Percentiles rank a stretch among this genome's conserved stretches.
Evolutionary conservation across 2,888 invertebrate genomes (phyloP).

Genomic region (Drosophila lacicola): DNA sequence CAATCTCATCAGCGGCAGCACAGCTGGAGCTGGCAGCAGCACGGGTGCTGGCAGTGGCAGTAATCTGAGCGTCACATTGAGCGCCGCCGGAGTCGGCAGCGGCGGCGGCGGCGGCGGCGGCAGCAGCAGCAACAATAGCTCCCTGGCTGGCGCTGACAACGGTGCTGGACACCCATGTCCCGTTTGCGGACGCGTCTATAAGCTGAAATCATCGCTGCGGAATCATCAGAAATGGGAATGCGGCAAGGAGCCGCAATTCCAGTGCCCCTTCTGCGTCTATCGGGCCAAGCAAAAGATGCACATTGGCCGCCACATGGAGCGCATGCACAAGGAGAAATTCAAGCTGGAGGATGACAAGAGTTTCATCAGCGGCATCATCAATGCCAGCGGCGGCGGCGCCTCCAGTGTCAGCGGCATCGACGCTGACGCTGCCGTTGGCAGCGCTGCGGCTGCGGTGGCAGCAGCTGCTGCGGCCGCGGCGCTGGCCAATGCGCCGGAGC

Average conservation of each 20-base stretch:
- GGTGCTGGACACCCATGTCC: conserved; percentile 90
- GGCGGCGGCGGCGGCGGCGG: conserved; percentile 24
- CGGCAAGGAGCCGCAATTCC: conserved; percentile 93
- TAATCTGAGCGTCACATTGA: conserved; percentile 19
- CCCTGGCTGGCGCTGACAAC: conserved; percentile 68
- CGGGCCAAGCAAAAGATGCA: conserved; percentile 94
- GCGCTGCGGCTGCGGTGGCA: conserved; percentile 52
- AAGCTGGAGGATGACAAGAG: conserved; percentile 84
- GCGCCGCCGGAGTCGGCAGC: conserved; percentile 28
- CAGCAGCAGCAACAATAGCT: conserved; percentile 43
- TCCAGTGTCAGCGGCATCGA: conserved; percentile 36
- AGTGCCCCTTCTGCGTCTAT: conserved; percentile 93
- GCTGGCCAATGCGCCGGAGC: conserved; percentile 70
- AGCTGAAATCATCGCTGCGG: conserved; percentile 93
- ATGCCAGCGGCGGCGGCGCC: conserved; percentile 52
- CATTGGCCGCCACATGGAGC: conserved; percentile 92
- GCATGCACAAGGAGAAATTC: conserved; percentile 91
- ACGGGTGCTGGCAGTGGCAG: conserved; percentile 55
- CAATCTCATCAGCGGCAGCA: conserved; percentile 82
- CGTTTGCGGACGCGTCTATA: conserved; percentile 93
- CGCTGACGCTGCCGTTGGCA: conserved; percentile 26
- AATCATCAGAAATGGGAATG: conserved; percentile 95
- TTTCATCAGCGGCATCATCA: conserved; percentile 68
- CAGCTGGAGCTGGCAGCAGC: conserved; percentile 51
- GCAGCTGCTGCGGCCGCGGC: conserved; percentile 52